These are phyloP conservation scores for Epirrita christyi DNA, from an alignment of 2,888 invertebrate species.

Conservation along the genomic window DNA sequence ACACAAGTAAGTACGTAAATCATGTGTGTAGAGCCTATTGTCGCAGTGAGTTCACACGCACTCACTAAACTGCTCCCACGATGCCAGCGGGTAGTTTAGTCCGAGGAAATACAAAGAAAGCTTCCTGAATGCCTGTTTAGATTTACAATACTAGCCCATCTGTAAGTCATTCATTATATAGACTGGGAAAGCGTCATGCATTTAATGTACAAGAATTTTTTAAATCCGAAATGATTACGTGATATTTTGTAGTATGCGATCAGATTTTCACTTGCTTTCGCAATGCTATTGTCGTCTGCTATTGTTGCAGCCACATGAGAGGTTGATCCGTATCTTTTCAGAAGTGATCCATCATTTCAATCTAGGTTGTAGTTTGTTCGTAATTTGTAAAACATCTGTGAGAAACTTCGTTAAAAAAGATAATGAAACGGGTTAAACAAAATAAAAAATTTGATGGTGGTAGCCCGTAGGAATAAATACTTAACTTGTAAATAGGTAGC, in stretches of 20 bases:
- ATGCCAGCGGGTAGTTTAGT: constrained; percentile 42
- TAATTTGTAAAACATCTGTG: constrained; percentile 14
- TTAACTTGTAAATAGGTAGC: too few relatives aligned
- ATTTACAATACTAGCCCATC: constrained; percentile 1
- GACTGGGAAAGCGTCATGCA: neutral
- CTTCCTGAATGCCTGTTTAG: constrained; percentile 31
- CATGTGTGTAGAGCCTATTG: constrained; percentile 72
- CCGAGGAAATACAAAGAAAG: constrained; percentile 26
- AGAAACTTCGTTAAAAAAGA: constrained; percentile 6
- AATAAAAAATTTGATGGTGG: too few relatives aligned
- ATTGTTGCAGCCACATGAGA: constrained; percentile 41
- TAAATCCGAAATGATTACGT: too few relatives aligned
- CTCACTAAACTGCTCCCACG: constrained; percentile 78
- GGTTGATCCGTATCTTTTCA: constrained; percentile 42
- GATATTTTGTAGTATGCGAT: neutral
- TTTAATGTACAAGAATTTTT: too few relatives aligned
- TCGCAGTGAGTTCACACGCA: constrained; percentile 75
- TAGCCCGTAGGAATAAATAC: too few relatives aligned
- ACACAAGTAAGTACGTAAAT: constrained; percentile 42
- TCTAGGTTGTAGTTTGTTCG: constrained; percentile 27
- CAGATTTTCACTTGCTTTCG: constrained; percentile 24
- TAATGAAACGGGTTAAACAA: neutral
- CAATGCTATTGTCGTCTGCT: too few relatives aligned
- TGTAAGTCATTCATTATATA: neutral
- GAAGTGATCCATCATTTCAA: constrained; percentile 43